phyloP scores from a whole-genome alignment of 2,113 vertebrate species.

The Phalacrocorax brasilianus region DNA sequence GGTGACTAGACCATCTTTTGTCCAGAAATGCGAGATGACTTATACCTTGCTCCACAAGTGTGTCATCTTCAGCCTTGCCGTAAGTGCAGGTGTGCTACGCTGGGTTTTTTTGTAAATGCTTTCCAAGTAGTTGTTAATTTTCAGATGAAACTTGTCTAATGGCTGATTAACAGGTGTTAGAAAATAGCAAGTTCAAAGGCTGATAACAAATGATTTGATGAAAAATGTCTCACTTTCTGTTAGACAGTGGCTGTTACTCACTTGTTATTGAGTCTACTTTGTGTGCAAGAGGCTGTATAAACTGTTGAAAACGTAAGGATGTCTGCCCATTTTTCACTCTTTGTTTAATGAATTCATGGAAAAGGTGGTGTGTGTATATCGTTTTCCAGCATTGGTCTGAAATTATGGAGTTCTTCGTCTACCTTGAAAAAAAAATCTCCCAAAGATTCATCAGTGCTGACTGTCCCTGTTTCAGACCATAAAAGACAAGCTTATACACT shows the following conservation, averaged over 20 bases:
- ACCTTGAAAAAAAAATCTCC: slow-evolving; percentile 16
- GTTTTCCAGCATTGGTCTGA: slow-evolving; percentile 42
- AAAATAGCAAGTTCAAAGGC: not conserved
- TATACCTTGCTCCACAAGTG: not conserved
- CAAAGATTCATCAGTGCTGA: slow-evolving; percentile 19
- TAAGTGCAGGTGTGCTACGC: not conserved
- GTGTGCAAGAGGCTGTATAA: slow-evolving; percentile 24
- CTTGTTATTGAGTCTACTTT: slow-evolving; percentile 7
- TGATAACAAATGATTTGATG: not conserved
- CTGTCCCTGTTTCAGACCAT: not conserved
- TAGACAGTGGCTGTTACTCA: slow-evolving; percentile 4
- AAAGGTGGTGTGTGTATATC: not conserved
- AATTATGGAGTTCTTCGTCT: slow-evolving; percentile 29
- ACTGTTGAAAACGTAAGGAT: slow-evolving; percentile 14
- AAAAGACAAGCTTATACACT: not conserved
- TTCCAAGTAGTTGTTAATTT: not conserved
- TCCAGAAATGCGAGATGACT: not conserved
- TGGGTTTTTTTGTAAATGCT: not conserved
- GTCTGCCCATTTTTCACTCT: slow-evolving; percentile 13
- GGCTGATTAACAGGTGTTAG: not conserved
- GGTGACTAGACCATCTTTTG: not conserved
- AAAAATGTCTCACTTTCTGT: not conserved
- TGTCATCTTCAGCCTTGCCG: not conserved
- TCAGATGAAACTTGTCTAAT: not conserved
- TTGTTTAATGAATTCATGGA: slow-evolving; percentile 32